A percentile compares a stretch with the other conserved stretches of the same genome.
phyloP scores from a whole-genome alignment of 2,797 vertebrate genomes.

The Acipenser transmontanus region DNA sequence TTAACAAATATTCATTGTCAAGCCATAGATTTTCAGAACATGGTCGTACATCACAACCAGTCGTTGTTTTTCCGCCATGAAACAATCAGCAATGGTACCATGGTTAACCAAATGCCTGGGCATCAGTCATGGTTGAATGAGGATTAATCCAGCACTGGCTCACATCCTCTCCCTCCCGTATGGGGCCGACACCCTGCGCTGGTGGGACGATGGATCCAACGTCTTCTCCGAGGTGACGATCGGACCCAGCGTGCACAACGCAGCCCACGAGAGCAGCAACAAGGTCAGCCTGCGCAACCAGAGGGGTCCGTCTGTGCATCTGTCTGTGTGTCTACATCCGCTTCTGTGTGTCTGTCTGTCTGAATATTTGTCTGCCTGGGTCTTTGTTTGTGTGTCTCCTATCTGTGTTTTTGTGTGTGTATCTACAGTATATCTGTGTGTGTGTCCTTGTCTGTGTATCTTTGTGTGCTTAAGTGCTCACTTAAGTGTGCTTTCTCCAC shows the following conservation, averaged over 20 bases:
- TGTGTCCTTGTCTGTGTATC: neutral
- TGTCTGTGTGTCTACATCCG: too few relatives aligned
- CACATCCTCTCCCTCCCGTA: constrained; percentile 47
- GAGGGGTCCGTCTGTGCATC: neutral
- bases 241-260: constrained; percentile 64
- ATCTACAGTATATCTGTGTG: neutral
- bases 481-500: too few relatives aligned
- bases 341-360: neutral
- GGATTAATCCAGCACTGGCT: too few relatives aligned
- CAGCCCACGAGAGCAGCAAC: constrained; percentile 72
- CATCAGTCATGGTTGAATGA: too few relatives aligned
- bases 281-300: constrained; percentile 60
- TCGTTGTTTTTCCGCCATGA: too few relatives aligned
- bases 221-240: constrained; percentile 83
- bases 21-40: too few relatives aligned
- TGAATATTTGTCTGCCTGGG: neutral
- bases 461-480: neutral
- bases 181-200: constrained; percentile 81
- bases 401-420: neutral
- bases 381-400: neutral
- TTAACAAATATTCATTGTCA: too few relatives aligned
- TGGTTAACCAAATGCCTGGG: too few relatives aligned
- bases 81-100: too few relatives aligned
- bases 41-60: too few relatives aligned
- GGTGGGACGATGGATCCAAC: constrained; percentile 94